phyloP scores from a whole-genome alignment of 2,888 invertebrate species.

The Rhopalosiphum nymphaeae region DNA sequence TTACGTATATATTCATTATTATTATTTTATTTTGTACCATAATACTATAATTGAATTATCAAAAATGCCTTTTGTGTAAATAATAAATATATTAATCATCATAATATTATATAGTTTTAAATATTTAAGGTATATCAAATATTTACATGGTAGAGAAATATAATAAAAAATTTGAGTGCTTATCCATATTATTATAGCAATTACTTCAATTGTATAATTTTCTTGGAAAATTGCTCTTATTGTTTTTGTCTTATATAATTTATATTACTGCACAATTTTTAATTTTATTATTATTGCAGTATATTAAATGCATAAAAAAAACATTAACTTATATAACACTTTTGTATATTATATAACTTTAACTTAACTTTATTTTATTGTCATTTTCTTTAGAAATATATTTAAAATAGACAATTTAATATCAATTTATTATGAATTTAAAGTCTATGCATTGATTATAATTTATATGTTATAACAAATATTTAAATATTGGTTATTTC shows the following conservation, averaged over 20 bases:
- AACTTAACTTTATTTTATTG: neutral
- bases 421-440: neutral
- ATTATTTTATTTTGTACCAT: slow-evolving; percentile 35
- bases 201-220: neutral
- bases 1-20: slow-evolving; percentile 15
- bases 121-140: slow-evolving; percentile 14
- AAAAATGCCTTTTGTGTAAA: slow-evolving; percentile 18
- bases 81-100: slow-evolving; percentile 21
- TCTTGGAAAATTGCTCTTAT: neutral
- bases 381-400: neutral
- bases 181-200: neutral
- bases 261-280: slow-evolving; percentile 12
- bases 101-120: neutral
- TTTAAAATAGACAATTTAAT: neutral
- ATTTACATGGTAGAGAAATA: neutral
- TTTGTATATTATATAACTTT: neutral
- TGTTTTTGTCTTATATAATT: slow-evolving; percentile 19
- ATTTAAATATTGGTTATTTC: neutral
- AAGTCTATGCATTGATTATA: neutral
- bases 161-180: neutral
- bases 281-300: neutral
- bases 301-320: neutral
- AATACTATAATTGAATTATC: slow-evolving; percentile 3
- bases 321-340: neutral
- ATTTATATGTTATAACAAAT: neutral